Evolutionary conservation across 1,140 invertebrate species (phyloP), one percentile per base, ranked within the genome.

Genomic region (Lordiphosa stackelbergi): DNA sequence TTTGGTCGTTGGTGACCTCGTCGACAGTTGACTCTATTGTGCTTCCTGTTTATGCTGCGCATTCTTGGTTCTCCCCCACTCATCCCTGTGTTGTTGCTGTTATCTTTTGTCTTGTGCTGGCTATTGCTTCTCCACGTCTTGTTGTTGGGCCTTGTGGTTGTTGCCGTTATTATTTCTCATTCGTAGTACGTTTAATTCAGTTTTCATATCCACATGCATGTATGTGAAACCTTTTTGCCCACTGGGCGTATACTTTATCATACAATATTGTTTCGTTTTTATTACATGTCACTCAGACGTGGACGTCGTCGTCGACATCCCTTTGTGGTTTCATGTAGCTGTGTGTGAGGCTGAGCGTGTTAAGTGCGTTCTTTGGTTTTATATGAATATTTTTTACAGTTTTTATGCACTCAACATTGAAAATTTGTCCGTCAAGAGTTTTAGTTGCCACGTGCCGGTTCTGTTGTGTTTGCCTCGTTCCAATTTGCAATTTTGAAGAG

Each of bases 181-280:
- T 83, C 77, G 77, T 72, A 73, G 77, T 77, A 77, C 77, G 77
- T 83, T 83, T 83, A 83, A 83, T 83, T 83, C 77, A 83, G 77
- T 83, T 83, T 81, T 81, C 77, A 83, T 83, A 83, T 69, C 73
- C 68, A 63, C 69, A 19, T 68, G 45, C 52, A 69, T 41, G 37
- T 31, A 22, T 37, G 38, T 24, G 57, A 68, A 53, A 66, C 57
- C 73, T 59, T 64, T 31, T 72, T 70, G 77, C 73, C 77, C 72
- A 83, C 73, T 73, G 77, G 77, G 77, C 77, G 77, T 83, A 83
- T 83, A 83, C 77, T 79, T 79, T 79, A 79, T 79, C 75, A 79
- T 83, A 83, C 75, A 79, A 78, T 79, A 79, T 79, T 83, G 75
- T 75, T 79, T 79, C 77, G 75, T 79, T 79, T 79, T 79, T 79